phyloP scores from a whole-genome alignment of 1,140 invertebrate genomes.

The Drosophila sturtevanti region DNA sequence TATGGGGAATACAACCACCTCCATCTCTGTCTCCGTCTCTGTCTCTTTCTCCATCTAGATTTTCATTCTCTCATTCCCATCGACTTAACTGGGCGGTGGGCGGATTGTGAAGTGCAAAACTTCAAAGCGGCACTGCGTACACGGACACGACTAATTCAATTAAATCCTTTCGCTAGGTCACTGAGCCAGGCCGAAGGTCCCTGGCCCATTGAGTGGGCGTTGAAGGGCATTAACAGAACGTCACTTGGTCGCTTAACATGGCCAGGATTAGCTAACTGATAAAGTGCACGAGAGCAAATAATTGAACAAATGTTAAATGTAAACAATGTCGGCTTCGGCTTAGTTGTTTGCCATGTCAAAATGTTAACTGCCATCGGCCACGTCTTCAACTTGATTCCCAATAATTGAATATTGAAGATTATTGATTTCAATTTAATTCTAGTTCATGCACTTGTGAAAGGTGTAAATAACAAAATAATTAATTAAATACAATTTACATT shows the following conservation, averaged over 20 bases:
- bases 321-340: constrained; percentile 31
- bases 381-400: neutral
- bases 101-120: constrained; percentile 68
- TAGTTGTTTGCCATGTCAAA: neutral
- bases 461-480: neutral
- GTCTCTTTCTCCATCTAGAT: neutral
- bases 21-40: neutral
- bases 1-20: neutral
- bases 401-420: constrained; percentile 1
- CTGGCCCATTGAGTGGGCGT: constrained; percentile 11
- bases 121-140: constrained; percentile 63
- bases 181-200: constrained; percentile 22
- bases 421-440: neutral
- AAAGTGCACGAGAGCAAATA: constrained; percentile 48
- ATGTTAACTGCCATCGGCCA: neutral
- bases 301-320: constrained; percentile 41
- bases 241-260: constrained; percentile 39
- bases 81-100: constrained; percentile 11
- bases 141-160: constrained; percentile 75
- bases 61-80: neutral
- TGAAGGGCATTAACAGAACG: constrained; percentile 23
- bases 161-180: constrained; percentile 57
- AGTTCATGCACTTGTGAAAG: neutral
- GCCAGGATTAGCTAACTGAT: constrained; percentile 38
- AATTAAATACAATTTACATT: neutral